Base-by-base conservation (phyloP, 1,140 invertebrate genomes). In the Tetraneura akinire region DNA sequence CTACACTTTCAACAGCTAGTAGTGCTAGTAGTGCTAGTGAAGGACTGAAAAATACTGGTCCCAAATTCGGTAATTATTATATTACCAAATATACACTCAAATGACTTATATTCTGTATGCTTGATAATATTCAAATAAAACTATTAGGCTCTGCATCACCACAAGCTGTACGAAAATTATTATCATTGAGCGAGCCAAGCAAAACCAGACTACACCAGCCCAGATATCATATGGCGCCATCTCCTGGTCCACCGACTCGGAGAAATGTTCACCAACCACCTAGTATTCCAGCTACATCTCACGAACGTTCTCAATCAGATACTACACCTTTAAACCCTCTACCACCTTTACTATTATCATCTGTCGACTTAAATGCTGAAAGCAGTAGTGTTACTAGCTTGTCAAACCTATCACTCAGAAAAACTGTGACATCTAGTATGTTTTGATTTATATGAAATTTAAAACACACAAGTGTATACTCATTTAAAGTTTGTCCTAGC, bases 321-420 rank as follows among this genome's bases (percentile, higher is more conserved):
- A 95, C 94, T 6, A 92, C 91, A 9, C 64, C 60, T 47, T 29
- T 85, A 45, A 87, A 88, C 55, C 87, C 89, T 42, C 81, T 78
- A 13, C 80, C 83, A 16, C 80, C 82, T 26, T 80, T 82, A 23
- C 81, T 84, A 1, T 81, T 93, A 80, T 92, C 93, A 3, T 92
- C 93, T 18, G 95, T 98, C 21, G 94, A 96, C 85, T 88, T 98
- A 57, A 96, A 93, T 80, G 93, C 94, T 14, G 96, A 98, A 86
- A 96, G 94, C 85, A 97, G 95, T 85, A 96, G 94, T 86, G 96
- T 98, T 71, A 96, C 96, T 42, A 95, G 94, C 82, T 89, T 97
- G 82, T 93, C 93, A 83, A 95, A 95, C 87, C 89, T 96, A 85
- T 94, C 94, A 62, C 86, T 95, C 82, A 88, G 94, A 82, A 96